Evolutionary conservation across 1,140 invertebrate species (phyloP), one percentile per base, ranked within the genome.

Genomic region (Sinella curviseta): DNA sequence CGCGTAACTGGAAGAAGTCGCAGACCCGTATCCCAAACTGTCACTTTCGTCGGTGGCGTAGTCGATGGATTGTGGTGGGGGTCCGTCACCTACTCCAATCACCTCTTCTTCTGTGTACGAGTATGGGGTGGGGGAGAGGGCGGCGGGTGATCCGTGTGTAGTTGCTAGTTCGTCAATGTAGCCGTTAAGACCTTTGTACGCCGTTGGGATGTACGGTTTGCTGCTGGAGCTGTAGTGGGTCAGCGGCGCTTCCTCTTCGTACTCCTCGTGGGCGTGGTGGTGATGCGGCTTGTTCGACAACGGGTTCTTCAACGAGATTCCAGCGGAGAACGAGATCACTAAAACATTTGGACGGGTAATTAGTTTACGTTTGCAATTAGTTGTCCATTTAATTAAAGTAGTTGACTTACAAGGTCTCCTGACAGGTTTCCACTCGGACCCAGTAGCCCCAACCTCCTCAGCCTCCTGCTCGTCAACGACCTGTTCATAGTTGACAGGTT

Each of bases 121-220:
- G 24, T 16, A 26, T 65, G 57, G 57, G 3, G 57, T 65, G 4
- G 57, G 26, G 8, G 57, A n/a, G 8, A 26, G 24, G n/a, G n/a
- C n/a, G n/a, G n/a, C n/a, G n/a, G n/a, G n/a, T n/a, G n/a, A n/a
- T n/a, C 8, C 55, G 55, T 60, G 55, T 24, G 55, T 17, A 60
- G 14, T 60, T 26, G 55, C 24, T 3, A 60, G 34, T 55, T 77
- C 48, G 20, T 78, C 33, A 73, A 36, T 67, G 55, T 65, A 35
- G 8, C 28, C 30, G 26, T 70, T 30, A n/a, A 35, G 17, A 8
- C 17, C 26, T 28, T 17, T 17, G 31, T 17, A 70, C 35, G 1
- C 14, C 1, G 78, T 78, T 0, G 81, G 79, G n/a, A 74, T 54
- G 65, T 70, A 82, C 0, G 81, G 81, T 20, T 79, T 79, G 31